phyloP scores from a whole-genome alignment of 2,888 invertebrate genomes.

The Erebia ligea region DNA sequence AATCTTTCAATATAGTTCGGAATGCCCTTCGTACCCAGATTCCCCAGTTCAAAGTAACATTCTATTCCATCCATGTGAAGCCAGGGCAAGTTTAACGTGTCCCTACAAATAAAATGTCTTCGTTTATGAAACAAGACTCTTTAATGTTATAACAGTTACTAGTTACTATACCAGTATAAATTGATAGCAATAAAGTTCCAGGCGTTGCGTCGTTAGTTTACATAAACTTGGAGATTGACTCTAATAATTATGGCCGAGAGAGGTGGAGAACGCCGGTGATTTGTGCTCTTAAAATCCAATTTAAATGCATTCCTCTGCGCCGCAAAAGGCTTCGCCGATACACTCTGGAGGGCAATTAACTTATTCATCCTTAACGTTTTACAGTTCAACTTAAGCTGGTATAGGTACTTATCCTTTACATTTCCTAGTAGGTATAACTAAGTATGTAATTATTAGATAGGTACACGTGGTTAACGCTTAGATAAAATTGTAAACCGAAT shows the following conservation, averaged over 20 bases:
- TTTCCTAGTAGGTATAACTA: not conserved
- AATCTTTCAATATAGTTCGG: no score
- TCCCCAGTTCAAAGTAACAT: no score
- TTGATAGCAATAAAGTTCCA: conserved; percentile 73
- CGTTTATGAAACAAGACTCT: no score
- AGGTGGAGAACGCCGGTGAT: conserved; percentile 76
- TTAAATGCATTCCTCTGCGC: conserved; percentile 84
- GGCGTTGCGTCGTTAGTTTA: conserved; percentile 80
- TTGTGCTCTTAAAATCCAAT: conserved; percentile 84
- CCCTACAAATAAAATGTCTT: no score
- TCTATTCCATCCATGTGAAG: no score
- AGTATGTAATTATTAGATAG: not conserved
- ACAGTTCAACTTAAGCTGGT: conserved; percentile 72
- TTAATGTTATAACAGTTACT: no score
- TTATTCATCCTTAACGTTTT: conserved; percentile 83
- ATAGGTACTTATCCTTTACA: conserved; percentile 13
- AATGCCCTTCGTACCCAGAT: no score
- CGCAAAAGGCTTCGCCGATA: conserved; percentile 79
- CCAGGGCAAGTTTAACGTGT: no score
- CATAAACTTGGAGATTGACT: conserved; percentile 82
- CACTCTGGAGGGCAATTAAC: conserved; percentile 81
- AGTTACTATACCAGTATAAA: not conserved
- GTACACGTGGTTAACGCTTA: not conserved
- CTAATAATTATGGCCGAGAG: conserved; percentile 79
- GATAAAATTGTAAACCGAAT: not conserved